Evolutionary conservation across 1,140 invertebrate genomes (phyloP), one percentile per base, ranked within the genome.

Genomic region (Plectus sambesii): DNA sequence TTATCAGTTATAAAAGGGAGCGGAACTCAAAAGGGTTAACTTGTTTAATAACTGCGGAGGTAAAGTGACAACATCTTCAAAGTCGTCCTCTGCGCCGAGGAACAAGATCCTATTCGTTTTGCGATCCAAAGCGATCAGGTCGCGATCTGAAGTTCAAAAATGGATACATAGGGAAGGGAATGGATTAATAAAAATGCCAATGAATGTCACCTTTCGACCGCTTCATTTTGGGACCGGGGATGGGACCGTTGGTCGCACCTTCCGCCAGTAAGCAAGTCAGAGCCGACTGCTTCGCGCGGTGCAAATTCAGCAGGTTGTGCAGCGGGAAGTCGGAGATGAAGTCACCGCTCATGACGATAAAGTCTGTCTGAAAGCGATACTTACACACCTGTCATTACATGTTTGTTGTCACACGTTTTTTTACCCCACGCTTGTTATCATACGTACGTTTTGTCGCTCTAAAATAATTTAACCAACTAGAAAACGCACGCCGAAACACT

Each of bases 201-300:
- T 33, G 27, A 44, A 44, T 35, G 5, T 17, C 27, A 39, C 5
- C 6, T 44, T 20, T 44, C 15, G 17, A 26, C 42, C 42, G 5
- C 27, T 46, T 46, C 8, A 46, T 41, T 20, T 46, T 46, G n/a
- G 44, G 44, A 40, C 44, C 44, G 5, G 44, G 44, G 22, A 39
- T 19, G 5, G 25, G 25, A 4, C 44, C 44, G n/a, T 5, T 27
- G 9, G 44, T 19, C 4, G n/a, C 25, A 42, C 23, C 44, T 5
- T 46, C 35, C 4, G 44, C 25, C 5, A 46, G 17, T 8, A 46
- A 41, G 22, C 25, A 27, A 4, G 25, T 46, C 5, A 46, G 19
- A 22, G 30, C 24, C 15, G 25, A 22, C 23, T 46, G 23, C 23
- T 24, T 30, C n/a, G 44, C 6, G 4, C 35, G 44, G 22, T 46